Evolutionary conservation across 1,140 invertebrate species (phyloP).

Genomic region (Pantala flavescens): DNA sequence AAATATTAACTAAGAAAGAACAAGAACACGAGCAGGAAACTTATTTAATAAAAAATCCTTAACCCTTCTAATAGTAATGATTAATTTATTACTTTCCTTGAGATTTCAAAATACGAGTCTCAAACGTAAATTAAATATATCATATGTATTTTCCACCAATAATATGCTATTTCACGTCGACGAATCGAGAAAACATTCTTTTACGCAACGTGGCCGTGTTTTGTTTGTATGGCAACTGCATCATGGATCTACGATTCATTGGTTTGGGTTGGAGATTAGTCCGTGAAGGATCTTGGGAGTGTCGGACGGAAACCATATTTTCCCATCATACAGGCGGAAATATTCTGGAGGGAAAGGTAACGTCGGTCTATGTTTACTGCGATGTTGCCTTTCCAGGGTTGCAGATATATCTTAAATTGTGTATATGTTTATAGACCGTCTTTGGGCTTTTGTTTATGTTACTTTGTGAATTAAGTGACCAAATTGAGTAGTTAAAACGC

Average conservation of each 20-base stretch:
- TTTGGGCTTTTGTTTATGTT: conserved; percentile 15
- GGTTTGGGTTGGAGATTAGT: conserved; percentile 19
- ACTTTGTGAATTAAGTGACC: conserved; percentile 12
- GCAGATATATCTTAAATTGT: conserved; percentile 7
- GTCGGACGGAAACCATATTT: conserved; percentile 33
- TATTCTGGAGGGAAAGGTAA: conserved; percentile 24
- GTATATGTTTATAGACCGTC: conserved; percentile 17
- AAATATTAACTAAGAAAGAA: too few species aligned
- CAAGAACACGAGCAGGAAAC: too few species aligned
- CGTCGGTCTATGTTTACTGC: conserved; percentile 15
- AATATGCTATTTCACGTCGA: too few species aligned
- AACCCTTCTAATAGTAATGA: too few species aligned
- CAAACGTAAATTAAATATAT: too few species aligned
- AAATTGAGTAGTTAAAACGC: conserved; percentile 20
- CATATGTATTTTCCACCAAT: too few species aligned
- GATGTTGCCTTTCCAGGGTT: conserved; percentile 14
- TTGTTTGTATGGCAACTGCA: conserved; percentile 13
- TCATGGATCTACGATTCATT: conserved; percentile 19
- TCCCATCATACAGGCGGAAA: conserved; percentile 28
- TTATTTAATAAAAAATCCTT: too few species aligned
- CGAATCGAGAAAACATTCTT: too few species aligned
- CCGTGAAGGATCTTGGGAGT: conserved; percentile 33
- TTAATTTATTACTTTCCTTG: too few species aligned
- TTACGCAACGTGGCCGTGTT: neutral
- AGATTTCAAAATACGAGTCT: too few species aligned